Evolutionary conservation across 2,113 vertebrate species (phyloP).

Genomic region (Campylomormyrus numenius): DNA sequence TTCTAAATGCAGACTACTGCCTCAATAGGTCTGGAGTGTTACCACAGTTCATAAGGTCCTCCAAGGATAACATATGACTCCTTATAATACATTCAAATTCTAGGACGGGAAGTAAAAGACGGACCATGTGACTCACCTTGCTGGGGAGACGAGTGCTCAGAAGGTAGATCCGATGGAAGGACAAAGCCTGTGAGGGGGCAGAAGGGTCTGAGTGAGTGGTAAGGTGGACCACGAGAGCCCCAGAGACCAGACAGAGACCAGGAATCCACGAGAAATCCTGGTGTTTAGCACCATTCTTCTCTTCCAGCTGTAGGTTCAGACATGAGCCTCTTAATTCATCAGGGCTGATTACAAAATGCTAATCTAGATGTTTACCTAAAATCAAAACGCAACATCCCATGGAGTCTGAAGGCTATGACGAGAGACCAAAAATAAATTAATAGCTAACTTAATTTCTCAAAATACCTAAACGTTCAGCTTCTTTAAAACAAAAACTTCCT

Average conservation of each 20-base stretch:
- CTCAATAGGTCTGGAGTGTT: neutral
- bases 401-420: neutral
- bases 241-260: neutral
- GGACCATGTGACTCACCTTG: conserved; percentile 67
- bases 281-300: neutral
- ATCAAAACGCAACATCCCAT: neutral
- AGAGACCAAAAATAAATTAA: neutral
- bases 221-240: neutral
- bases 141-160: conserved; percentile 78
- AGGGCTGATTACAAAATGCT: neutral
- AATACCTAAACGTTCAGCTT: neutral
- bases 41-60: neutral
- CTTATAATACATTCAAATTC: neutral
- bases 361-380: neutral
- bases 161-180: conserved; percentile 82
- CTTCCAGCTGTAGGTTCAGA: neutral
- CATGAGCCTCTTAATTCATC: neutral
- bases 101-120: neutral
- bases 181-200: conserved; percentile 67
- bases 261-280: neutral
- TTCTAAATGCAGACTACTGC: neutral
- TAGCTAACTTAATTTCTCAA: neutral
- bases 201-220: neutral
- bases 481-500: neutral
- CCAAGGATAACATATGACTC: neutral